Evolutionary conservation across 1,140 invertebrate genomes (phyloP).

Genomic region (Acromyrmex echinatior): DNA sequence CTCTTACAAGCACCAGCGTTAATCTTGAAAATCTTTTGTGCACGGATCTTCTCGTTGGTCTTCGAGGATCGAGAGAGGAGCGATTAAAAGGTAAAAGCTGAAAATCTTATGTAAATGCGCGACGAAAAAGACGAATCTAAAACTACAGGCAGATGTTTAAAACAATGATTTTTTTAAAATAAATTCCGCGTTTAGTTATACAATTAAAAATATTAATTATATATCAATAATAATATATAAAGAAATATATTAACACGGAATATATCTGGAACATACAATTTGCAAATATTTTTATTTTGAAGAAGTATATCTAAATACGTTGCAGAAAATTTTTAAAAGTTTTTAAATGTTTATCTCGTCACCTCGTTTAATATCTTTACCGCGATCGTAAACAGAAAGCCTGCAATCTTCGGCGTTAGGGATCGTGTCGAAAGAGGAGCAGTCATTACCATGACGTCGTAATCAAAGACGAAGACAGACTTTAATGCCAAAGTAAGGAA

Average conservation of each 20-base stretch:
- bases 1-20: constrained; percentile 40
- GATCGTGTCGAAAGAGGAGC: not conserved
- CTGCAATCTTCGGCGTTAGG: not conserved
- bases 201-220: not conserved
- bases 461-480: constrained; percentile 58
- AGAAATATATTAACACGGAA: not conserved
- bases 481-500: constrained; percentile 25
- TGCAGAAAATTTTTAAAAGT: not conserved
- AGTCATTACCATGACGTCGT: constrained; percentile 51
- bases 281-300: not conserved
- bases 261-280: not conserved
- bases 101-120: constrained; percentile 11
- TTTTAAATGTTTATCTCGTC: not conserved
- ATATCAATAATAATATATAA: not conserved
- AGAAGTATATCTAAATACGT: not conserved
- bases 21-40: constrained; percentile 62
- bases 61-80: constrained; percentile 21
- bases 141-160: not conserved
- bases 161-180: not conserved
- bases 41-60: constrained; percentile 38
- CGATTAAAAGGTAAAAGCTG: constrained; percentile 29
- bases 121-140: not conserved
- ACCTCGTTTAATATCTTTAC: not conserved
- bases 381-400: not conserved
- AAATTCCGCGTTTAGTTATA: not conserved